These are phyloP conservation scores for Falcaria lacertinaria DNA, from an alignment of 2,888 invertebrate species.

Conservation along the genomic window DNA sequence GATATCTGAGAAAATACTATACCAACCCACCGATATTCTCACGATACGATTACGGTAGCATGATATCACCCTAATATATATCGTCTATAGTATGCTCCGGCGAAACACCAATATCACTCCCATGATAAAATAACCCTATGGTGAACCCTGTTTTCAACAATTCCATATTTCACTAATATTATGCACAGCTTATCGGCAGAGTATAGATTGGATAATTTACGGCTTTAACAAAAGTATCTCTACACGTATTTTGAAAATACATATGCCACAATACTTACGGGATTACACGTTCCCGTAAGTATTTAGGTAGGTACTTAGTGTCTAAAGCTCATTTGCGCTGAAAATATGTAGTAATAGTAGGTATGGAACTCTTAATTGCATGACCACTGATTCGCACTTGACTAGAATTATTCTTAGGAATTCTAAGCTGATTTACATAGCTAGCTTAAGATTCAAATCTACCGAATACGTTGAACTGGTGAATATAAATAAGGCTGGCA, in stretches of 20 bases:
- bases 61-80: neutral
- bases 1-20: neutral
- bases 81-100: neutral
- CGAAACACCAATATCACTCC: neutral
- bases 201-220: too few relatives aligned
- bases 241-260: too few relatives aligned
- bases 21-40: neutral
- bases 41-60: neutral
- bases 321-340: conserved; percentile 3
- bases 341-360: too few relatives aligned
- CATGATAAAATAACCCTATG: neutral
- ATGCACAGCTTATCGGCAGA: neutral
- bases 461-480: conserved; percentile 48
- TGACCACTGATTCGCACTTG: conserved; percentile 30
- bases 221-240: too few relatives aligned
- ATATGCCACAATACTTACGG: too few relatives aligned
- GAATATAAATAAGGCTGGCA: conserved; percentile 52
- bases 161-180: neutral
- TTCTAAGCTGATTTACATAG: conserved; percentile 47
- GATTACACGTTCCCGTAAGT: too few relatives aligned
- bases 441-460: conserved; percentile 50
- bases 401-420: conserved; percentile 38
- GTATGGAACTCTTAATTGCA: conserved; percentile 16
- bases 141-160: neutral
- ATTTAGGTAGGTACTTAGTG: too few relatives aligned